Percentiles rank a stretch among this genome's conserved stretches.
These are phyloP conservation scores for Paguma larvata DNA, from an alignment of 2,797 vertebrate genomes.

Conservation along the genomic window DNA sequence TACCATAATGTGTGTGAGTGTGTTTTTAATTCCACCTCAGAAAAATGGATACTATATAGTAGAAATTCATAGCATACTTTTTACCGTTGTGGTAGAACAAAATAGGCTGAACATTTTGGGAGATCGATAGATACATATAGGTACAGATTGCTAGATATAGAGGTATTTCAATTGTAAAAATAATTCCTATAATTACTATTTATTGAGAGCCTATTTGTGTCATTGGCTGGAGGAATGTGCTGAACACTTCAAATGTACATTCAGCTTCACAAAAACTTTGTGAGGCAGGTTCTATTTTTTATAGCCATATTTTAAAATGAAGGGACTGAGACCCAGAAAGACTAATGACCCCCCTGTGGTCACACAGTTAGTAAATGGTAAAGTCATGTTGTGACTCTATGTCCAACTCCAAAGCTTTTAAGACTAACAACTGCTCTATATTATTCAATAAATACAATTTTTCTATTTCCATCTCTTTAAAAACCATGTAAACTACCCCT, in stretches of 20 bases:
- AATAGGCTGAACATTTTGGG: not conserved
- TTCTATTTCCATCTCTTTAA: not conserved
- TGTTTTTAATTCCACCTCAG: not conserved
- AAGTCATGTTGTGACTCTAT: not conserved
- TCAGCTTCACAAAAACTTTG: not conserved
- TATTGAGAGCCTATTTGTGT: not conserved
- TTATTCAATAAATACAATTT: conserved; percentile 30
- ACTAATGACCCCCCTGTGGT: not conserved
- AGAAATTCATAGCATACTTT: not conserved
- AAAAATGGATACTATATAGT: not conserved
- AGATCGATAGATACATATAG: not conserved
- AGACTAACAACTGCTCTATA: not conserved
- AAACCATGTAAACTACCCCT: not conserved
- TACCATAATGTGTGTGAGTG: not conserved
- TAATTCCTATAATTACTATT: not conserved
- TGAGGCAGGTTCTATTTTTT: not conserved
- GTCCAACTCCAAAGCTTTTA: not conserved
- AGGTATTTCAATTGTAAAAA: conserved; percentile 16
- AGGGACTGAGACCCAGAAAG: not conserved
- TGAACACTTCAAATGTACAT: conserved; percentile 16
- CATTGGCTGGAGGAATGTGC: not conserved
- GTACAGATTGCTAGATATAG: not conserved
- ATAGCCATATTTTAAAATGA: conserved; percentile 34
- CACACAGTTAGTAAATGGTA: not conserved
- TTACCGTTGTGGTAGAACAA: not conserved